Conservation (phyloP, 2,797 vertebrate species). For the Aselliscus stoliczkanus region DNA sequence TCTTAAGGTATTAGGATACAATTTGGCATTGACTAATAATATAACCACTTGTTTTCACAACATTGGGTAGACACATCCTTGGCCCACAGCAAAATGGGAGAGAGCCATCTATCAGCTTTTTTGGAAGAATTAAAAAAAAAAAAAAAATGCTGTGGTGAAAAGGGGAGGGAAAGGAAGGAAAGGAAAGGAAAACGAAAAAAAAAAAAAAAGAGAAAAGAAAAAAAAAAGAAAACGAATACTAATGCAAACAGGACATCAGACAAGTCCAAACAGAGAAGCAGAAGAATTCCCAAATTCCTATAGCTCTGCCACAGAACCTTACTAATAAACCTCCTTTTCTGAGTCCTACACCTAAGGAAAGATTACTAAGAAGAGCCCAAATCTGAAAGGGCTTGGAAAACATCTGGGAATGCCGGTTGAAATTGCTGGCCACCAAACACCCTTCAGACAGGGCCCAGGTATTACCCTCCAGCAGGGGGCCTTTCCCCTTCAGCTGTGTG, state of each 20-base stretch:
- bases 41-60: constrained; percentile 48
- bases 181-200: too few relatives aligned
- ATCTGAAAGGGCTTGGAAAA: not conserved
- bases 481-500: not conserved
- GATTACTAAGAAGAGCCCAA: not conserved
- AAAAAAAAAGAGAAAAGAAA: too few relatives aligned
- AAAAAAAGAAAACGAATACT: not conserved
- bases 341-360: not conserved
- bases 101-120: constrained; percentile 30
- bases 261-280: not conserved
- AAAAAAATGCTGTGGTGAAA: not conserved
- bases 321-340: not conserved
- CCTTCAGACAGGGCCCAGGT: not conserved
- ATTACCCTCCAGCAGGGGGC: too few relatives aligned
- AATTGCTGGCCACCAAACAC: not conserved
- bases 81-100: constrained; percentile 14
- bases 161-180: too few relatives aligned
- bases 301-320: not conserved
- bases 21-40: constrained; percentile 43
- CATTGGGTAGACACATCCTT: constrained; percentile 24
- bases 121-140: constrained; percentile 4
- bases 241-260: not conserved
- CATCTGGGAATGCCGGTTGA: not conserved
- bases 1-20: not conserved
- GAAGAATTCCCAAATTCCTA: not conserved